phyloP scores from a whole-genome alignment of 2,888 invertebrate genomes.

The Deroplatys truncata region DNA sequence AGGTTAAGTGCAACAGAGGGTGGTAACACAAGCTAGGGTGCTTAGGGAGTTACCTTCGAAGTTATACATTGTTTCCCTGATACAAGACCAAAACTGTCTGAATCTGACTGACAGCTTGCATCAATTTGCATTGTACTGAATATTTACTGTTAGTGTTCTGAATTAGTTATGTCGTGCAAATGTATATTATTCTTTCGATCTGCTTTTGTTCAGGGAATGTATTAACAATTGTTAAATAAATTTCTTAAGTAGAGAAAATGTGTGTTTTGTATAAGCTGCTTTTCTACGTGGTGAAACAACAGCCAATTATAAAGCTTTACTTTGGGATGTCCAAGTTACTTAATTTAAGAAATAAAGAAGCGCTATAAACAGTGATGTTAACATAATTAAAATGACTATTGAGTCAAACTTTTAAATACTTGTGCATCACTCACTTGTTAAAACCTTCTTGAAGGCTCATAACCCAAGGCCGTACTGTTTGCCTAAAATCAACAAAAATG shows the following conservation, averaged over 20 bases:
- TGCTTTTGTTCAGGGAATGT: slow-evolving; percentile 16
- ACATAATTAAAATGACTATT: no score
- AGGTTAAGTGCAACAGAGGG: background rate
- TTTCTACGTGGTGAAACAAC: background rate
- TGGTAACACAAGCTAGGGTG: background rate
- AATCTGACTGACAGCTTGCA: background rate
- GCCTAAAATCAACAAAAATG: no score
- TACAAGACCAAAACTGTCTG: background rate
- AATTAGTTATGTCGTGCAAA: background rate
- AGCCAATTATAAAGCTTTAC: no score
- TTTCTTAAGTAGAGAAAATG: slow-evolving; percentile 19
- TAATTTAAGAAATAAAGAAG: no score
- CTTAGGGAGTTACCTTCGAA: background rate
- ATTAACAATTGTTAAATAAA: slow-evolving; percentile 22
- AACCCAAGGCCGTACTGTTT: no score
- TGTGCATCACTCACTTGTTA: no score
- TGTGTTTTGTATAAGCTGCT: background rate
- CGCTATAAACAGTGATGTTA: no score
- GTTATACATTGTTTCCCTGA: background rate
- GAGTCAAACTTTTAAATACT: no score
- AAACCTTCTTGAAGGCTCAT: no score
- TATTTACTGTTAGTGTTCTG: background rate
- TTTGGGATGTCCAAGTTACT: no score
- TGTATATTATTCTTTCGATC: background rate
- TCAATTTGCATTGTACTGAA: background rate